A percentile compares a stretch with the other conserved stretches of the same genome.
phyloP scores from a whole-genome alignment of 2,888 invertebrate genomes.

The Machimus rusticus region DNA sequence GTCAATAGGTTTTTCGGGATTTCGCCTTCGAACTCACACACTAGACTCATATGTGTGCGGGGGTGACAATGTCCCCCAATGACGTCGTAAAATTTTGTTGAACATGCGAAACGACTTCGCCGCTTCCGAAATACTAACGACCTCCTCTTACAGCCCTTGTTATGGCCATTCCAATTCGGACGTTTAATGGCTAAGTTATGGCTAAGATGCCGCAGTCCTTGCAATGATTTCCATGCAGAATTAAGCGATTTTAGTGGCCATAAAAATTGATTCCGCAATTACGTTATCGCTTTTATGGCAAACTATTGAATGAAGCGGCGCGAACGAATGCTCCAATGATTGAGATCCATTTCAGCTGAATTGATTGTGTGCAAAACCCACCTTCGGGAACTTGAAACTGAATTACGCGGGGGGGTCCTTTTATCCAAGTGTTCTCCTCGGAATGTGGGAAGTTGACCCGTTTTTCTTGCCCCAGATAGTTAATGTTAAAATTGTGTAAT shows the following conservation, averaged over 20 bases:
- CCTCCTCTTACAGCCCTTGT: not conserved
- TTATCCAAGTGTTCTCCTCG: not conserved
- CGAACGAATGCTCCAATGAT: not conserved
- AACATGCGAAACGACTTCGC: not conserved
- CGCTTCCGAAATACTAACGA: slow-evolving; percentile 8
- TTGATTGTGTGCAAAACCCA: not conserved
- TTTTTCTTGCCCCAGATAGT: not conserved
- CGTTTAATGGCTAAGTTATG: not conserved
- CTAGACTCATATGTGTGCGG: not conserved
- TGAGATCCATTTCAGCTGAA: not conserved
- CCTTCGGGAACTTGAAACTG: not conserved
- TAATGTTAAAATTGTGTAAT: not conserved
- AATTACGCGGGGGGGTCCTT: not conserved
- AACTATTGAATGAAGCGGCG: not conserved
- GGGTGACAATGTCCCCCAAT: not conserved
- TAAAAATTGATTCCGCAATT: slow-evolving; percentile 32
- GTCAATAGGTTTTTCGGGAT: not conserved
- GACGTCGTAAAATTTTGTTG: slow-evolving; percentile 24
- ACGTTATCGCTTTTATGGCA: slow-evolving; percentile 3
- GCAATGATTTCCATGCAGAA: not conserved
- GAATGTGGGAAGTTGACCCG: not conserved
- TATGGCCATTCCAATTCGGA: not conserved
- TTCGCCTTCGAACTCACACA: not conserved
- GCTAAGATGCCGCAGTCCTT: not conserved
- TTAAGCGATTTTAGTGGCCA: not conserved